Percentiles rank a stretch among this genome's conserved stretches.
These are phyloP conservation scores for Oryctes rhinoceros DNA, from an alignment of 1,140 invertebrate species.

Conservation along the genomic window DNA sequence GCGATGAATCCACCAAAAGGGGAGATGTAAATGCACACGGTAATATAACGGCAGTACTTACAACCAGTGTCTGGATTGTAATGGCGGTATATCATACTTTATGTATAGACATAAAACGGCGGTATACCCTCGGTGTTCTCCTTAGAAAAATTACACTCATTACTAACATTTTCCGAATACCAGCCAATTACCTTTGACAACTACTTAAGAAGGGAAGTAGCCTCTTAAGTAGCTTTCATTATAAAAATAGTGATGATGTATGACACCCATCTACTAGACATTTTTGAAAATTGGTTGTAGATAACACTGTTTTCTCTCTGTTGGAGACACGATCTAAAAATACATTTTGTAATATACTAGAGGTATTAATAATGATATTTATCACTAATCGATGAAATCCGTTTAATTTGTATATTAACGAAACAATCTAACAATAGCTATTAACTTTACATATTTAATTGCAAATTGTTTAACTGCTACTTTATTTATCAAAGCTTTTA, in stretches of 20 bases:
- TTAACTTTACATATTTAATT: too few relatives aligned
- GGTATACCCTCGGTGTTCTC: background rate
- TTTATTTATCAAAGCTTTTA: too few relatives aligned
- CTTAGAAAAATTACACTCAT: slow-evolving; percentile 27
- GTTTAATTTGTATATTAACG: too few relatives aligned
- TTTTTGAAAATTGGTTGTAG: too few relatives aligned
- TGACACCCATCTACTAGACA: background rate
- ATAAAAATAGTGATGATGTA: background rate
- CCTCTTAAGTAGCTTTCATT: background rate
- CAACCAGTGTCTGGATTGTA: background rate
- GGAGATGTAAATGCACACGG: slow-evolving; percentile 1
- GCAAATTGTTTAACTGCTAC: too few relatives aligned
- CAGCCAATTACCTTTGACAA: slow-evolving; percentile 1
- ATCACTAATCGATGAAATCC: too few relatives aligned
- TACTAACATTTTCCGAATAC: slow-evolving; percentile 16
- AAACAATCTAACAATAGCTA: too few relatives aligned
- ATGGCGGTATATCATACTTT: slow-evolving; percentile 13
- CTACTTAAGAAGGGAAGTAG: background rate
- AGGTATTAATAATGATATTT: too few relatives aligned
- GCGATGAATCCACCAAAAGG: slow-evolving; percentile 20
- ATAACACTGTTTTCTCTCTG: too few relatives aligned
- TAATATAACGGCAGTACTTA: background rate
- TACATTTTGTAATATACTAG: too few relatives aligned
- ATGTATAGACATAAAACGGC: background rate
- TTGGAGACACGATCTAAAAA: too few relatives aligned